Percentiles rank a stretch among this genome's conserved stretches.
Evolutionary conservation across 1,140 invertebrate genomes (phyloP).

Genomic region (Neodiprion virginianus): DNA sequence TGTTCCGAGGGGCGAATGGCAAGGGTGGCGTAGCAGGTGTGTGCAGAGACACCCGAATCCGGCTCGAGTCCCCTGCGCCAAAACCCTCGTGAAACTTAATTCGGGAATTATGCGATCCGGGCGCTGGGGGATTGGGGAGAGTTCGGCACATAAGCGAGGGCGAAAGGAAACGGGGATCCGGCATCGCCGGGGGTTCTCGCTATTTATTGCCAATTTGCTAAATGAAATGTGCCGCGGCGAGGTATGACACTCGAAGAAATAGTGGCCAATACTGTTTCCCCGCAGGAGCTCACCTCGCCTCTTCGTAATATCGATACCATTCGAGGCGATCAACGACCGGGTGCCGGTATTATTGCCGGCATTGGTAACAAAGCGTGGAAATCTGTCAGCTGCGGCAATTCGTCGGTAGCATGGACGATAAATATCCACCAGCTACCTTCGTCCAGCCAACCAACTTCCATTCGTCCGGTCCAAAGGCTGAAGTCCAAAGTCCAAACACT

Average conservation of each 20-base stretch:
- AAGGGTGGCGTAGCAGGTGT: constrained; percentile 27
- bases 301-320: neutral
- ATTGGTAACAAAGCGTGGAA: neutral
- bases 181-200: constrained; percentile 40
- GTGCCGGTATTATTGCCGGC: neutral
- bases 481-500: no score
- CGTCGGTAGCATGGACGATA: no score
- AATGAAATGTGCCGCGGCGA: constrained; percentile 54
- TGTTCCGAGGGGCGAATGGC: constrained; percentile 45
- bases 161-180: no score
- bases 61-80: neutral
- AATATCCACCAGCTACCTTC: no score
- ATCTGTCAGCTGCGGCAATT: neutral
- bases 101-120: neutral
- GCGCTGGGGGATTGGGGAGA: no score
- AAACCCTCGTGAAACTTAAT: constrained; percentile 3
- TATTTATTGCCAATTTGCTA: constrained; percentile 64
- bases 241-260: constrained; percentile 3
- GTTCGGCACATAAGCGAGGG: no score
- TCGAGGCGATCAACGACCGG: neutral
- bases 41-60: neutral
- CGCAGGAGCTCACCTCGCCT: neutral
- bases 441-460: no score
- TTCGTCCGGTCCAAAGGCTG: no score
- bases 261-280: neutral